Percentiles rank a stretch among this genome's conserved stretches.
Evolutionary conservation across 2,888 invertebrate genomes (phyloP).

Genomic region (Thelaira solivaga): DNA sequence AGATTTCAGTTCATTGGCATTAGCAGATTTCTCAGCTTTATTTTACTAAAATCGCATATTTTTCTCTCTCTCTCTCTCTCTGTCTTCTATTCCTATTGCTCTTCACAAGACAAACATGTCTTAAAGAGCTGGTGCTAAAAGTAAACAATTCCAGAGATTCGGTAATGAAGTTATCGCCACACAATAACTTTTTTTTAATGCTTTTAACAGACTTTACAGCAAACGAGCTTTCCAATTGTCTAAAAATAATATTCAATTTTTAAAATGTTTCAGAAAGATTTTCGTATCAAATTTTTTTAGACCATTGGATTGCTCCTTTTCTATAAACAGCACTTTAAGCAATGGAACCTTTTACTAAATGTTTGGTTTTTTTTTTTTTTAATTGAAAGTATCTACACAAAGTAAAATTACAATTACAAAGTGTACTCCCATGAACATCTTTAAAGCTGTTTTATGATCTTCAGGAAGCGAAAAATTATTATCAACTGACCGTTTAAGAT

Average conservation of each 20-base stretch:
- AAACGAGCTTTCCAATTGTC: no score
- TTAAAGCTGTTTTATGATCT: constrained; percentile 35
- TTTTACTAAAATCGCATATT: not conserved
- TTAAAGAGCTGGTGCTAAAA: not conserved
- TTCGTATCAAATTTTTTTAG: no score
- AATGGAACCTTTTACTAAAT: not conserved
- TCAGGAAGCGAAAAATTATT: constrained; percentile 58
- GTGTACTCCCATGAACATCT: constrained; percentile 22
- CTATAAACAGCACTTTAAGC: no score
- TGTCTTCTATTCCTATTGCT: no score
- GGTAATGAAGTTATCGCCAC: constrained; percentile 71
- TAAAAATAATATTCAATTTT: no score
- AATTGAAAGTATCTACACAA: not conserved
- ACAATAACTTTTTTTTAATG: constrained; percentile 63
- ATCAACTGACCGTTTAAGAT: constrained; percentile 58
- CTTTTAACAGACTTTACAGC: not conserved
- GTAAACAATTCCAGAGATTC: constrained; percentile 66
- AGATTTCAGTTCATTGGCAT: constrained; percentile 56
- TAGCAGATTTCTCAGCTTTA: not conserved
- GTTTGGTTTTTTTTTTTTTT: no score
- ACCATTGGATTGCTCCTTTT: no score
- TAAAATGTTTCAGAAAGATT: no score
- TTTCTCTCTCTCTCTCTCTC: no score
- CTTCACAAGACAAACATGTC: no score
- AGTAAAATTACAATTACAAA: constrained; percentile 26